A percentile compares a stretch with the other conserved stretches of the same genome.
phyloP scores from a whole-genome alignment of 1,140 invertebrate species.

The Papilio polytes region DNA sequence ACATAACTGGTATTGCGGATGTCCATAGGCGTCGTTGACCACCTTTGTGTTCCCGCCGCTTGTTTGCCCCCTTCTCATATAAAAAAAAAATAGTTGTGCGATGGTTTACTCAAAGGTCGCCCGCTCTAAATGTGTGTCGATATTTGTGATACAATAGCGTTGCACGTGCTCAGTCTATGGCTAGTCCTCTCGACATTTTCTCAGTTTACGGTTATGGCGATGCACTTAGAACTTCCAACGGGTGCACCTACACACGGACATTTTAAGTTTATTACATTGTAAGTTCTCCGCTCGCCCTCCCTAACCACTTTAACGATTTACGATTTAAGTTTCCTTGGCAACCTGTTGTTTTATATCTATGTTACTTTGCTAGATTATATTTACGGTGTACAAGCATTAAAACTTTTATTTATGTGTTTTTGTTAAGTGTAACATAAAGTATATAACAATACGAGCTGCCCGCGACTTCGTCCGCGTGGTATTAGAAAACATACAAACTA shows the following conservation, averaged over 20 bases:
- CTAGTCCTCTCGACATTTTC: background rate
- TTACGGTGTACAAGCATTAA: background rate
- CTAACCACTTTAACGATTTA: conserved; percentile 31
- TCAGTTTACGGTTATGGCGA: conserved; percentile 34
- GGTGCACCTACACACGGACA: conserved; percentile 28
- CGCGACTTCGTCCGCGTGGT: too few relatives aligned
- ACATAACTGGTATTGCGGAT: too few relatives aligned
- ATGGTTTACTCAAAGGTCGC: background rate
- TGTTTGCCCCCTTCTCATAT: too few relatives aligned
- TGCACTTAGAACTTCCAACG: conserved; percentile 34
- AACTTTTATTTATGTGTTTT: background rate
- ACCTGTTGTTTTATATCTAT: conserved; percentile 15
- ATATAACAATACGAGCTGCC: too few relatives aligned
- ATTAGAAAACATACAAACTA: too few relatives aligned
- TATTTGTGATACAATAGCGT: background rate
- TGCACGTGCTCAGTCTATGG: conserved; percentile 12
- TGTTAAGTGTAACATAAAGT: too few relatives aligned
- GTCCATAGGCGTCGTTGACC: too few relatives aligned
- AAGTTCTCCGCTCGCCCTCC: conserved; percentile 21
- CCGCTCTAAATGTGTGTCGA: background rate
- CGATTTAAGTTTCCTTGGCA: conserved; percentile 27
- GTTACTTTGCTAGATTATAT: background rate
- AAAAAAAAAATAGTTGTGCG: too few relatives aligned
- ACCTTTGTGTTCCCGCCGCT: too few relatives aligned
- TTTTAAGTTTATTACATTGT: conserved; percentile 38